Evolutionary conservation across 2,113 vertebrate genomes (phyloP).

Genomic region (Scortum barcoo): DNA sequence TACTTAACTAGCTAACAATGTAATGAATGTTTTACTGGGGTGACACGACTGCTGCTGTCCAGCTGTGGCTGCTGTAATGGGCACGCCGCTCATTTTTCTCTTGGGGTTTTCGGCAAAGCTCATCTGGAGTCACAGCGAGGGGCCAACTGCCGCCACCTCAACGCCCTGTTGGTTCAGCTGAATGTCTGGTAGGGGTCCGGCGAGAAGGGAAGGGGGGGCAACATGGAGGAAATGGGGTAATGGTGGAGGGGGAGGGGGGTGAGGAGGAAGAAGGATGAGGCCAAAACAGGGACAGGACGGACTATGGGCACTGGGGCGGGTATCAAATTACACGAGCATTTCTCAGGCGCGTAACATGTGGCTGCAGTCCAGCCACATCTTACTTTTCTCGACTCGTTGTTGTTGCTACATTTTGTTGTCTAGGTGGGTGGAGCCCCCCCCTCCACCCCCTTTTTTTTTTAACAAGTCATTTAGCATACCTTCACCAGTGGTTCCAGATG

Average conservation of each 20-base stretch:
- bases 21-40: conserved; percentile 68
- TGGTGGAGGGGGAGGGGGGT: conserved; percentile 39
- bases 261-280: conserved; percentile 26
- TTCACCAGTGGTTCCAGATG: conserved; percentile 80
- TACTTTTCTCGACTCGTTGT: conserved; percentile 13
- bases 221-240: conserved; percentile 66
- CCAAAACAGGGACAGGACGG: conserved; percentile 53
- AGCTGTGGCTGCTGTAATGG: conserved; percentile 58
- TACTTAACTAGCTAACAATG: conserved; percentile 51
- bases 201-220: conserved; percentile 19
- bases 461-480: conserved; percentile 77
- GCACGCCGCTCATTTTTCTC: conserved; percentile 10
- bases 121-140: conserved; percentile 68
- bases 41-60: conserved; percentile 44
- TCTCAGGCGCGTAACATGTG: conserved; percentile 26
- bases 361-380: conserved; percentile 24
- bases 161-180: conserved; percentile 63
- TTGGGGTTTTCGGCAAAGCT: conserved; percentile 48
- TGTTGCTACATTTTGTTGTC: conserved; percentile 51
- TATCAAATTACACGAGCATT: conserved; percentile 73
- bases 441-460: conserved; percentile 56
- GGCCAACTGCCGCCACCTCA: conserved; percentile 67
- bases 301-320: conserved; percentile 35
- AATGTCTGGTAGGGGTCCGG: conserved; percentile 64
- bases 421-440: conserved; percentile 35